Base-by-base conservation (phyloP, 2,113 vertebrate species). In the Cathartes aura region DNA sequence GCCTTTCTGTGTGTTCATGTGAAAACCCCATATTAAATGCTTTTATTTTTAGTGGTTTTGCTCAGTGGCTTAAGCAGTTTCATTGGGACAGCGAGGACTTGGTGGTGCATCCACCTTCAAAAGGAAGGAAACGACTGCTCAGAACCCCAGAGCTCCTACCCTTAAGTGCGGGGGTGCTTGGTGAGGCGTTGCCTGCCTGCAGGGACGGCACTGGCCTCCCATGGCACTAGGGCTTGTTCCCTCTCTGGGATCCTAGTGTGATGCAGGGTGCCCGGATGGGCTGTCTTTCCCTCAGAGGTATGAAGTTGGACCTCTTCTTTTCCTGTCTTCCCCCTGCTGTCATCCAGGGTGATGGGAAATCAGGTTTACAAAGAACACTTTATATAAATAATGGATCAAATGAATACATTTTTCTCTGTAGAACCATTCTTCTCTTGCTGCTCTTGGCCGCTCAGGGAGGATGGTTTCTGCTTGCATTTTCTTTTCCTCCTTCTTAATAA, bases 341-440 rank as follows among this genome's bases (percentile, higher is more conserved):
- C 95, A 97, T 75, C 73, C 73, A 76, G 85, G 78, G 82, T 88
- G 96, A 96, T 80, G 93, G 82, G 92, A 95, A 97, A 88, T 90
- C 82, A 85, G 87, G 67, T 97, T 96, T 97, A 97, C 97, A 97
- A 97, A 97, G 97, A 95, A 75, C 87, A 90, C 87, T 97, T 96
- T 97, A 85, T 97, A 97, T 97, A 97, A 97, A 97, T 97, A 97
- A 97, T 97, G 96, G 96, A 97, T 97, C 96, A 97, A 97, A 97
- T 84, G 96, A 95, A 96, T 97, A 93, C 64, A 87, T 96, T 94
- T 97, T 82, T 93, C 90, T 96, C 94, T 87, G 83, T 89, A 92
- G 80, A 91, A 53, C 95, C 76, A 89, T 97, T 95, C 90, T 95
- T 96, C 93, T 92, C 95, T 95, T 70, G 82, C 82, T 66, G 38